Evolutionary conservation across 2,888 invertebrate species (phyloP).

Genomic region (Tenthredo distinguenda): DNA sequence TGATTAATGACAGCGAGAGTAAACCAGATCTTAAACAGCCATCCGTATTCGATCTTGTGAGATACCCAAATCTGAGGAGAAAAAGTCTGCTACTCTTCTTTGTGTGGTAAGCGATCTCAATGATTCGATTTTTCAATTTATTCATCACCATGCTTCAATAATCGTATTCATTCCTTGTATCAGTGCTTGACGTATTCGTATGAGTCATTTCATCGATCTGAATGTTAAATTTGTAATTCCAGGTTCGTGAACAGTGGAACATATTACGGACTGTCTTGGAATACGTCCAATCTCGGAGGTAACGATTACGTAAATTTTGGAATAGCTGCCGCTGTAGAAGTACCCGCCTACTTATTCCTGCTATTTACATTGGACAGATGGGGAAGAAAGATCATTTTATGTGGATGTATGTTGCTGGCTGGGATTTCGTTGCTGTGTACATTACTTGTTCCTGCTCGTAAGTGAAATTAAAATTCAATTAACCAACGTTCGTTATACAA

Average conservation of each 20-base stretch:
- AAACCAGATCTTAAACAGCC: conserved; percentile 76
- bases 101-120: conserved; percentile 82
- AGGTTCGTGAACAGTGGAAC: conserved; percentile 88
- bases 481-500: background rate
- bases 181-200: background rate
- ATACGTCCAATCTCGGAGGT: conserved; percentile 86
- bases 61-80: conserved; percentile 83
- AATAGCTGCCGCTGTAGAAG: conserved; percentile 87
- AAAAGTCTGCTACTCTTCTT: conserved; percentile 86
- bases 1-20: conserved; percentile 79
- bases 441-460: conserved; percentile 81
- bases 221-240: conserved; percentile 52
- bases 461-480: conserved; percentile 58
- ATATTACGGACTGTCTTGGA: conserved; percentile 90
- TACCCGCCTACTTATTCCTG: conserved; percentile 85
- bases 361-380: conserved; percentile 85
- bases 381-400: conserved; percentile 85
- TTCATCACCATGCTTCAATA: background rate
- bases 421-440: conserved; percentile 82
- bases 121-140: background rate
- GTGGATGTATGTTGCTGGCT: conserved; percentile 84
- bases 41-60: conserved; percentile 82
- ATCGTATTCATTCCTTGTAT: background rate
- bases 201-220: background rate
- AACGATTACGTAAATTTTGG: conserved; percentile 87